phyloP scores from a whole-genome alignment of 2,797 vertebrate species.

The Gallinago stenura region DNA sequence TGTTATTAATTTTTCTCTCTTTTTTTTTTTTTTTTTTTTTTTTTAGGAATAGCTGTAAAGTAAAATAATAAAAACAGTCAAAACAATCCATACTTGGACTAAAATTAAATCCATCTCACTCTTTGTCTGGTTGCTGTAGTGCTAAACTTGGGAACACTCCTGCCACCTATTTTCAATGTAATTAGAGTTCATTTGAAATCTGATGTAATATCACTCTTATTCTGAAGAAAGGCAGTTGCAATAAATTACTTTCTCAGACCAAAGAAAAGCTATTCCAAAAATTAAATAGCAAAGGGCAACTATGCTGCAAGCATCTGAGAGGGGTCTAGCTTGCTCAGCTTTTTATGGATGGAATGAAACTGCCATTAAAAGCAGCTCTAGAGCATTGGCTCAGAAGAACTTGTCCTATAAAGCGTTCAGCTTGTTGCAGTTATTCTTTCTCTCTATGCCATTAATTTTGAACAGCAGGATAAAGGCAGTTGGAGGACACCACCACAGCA shows the following conservation, averaged over 20 bases:
- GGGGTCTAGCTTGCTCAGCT: constrained; percentile 7
- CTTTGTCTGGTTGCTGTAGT: background rate
- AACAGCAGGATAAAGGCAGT: constrained; percentile 36
- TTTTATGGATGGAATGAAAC: constrained; percentile 15
- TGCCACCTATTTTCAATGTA: constrained; percentile 27
- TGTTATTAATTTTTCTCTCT: background rate
- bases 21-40: no score
- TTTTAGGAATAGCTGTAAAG: constrained; percentile 45
- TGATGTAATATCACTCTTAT: constrained; percentile 28
- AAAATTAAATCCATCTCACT: constrained; percentile 47
- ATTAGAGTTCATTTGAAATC: constrained; percentile 42
- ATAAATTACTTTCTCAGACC: background rate
- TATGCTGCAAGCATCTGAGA: constrained; percentile 13
- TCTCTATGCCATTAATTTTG: constrained; percentile 34
- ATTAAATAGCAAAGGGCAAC: constrained; percentile 6
- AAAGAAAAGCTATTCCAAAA: constrained; percentile 39
- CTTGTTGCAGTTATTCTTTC: constrained; percentile 48
- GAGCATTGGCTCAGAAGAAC: background rate
- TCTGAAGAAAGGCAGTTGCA: background rate
- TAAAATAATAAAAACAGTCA: constrained; percentile 37
- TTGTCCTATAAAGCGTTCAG: background rate
- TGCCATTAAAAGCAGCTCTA: constrained; percentile 3
- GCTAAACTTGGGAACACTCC: background rate
- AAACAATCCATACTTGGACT: background rate
- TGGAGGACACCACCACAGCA: constrained; percentile 33